Percentiles rank a stretch among this genome's conserved stretches.
Conservation (phyloP, 2,113 vertebrate genomes). For the Anarhynchus alexandrinus region DNA sequence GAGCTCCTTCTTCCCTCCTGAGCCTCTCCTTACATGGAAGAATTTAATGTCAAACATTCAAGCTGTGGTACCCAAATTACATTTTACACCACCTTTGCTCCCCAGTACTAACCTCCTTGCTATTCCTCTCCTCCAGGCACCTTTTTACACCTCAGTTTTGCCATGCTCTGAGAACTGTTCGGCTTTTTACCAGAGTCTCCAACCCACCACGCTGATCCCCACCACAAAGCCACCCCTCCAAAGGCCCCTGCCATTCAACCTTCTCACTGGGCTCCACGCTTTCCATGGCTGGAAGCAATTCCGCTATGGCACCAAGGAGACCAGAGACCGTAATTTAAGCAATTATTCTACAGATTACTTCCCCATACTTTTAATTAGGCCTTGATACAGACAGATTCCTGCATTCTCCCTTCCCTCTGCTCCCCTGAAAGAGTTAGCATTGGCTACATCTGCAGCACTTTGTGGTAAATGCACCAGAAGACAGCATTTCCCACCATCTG, state of each 20-base stretch:
- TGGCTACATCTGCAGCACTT: neutral
- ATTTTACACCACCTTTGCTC: neutral
- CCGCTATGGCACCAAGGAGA: neutral
- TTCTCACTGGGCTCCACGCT: neutral
- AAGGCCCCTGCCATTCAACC: neutral
- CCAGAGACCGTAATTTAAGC: neutral
- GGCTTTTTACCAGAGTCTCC: neutral
- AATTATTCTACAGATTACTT: neutral
- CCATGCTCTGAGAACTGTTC: neutral
- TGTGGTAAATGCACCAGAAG: neutral
- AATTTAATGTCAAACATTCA: neutral
- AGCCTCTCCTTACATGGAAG: neutral
- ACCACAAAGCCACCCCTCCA: neutral
- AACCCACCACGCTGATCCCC: neutral
- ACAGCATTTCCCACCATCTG: neutral
- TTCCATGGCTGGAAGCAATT: neutral
- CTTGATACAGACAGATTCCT: neutral
- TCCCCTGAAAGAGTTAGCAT: neutral
- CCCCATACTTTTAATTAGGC: neutral
- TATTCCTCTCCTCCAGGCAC: neutral
- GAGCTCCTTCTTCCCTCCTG: neutral
- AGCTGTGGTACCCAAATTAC: neutral
- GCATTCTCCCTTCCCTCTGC: neutral
- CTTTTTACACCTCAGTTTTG: neutral
- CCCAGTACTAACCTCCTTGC: neutral